Evolutionary conservation across 2,888 invertebrate species (phyloP), one percentile per base, ranked within the genome.

Genomic region (Ashinkailepas kermadecensis): DNA sequence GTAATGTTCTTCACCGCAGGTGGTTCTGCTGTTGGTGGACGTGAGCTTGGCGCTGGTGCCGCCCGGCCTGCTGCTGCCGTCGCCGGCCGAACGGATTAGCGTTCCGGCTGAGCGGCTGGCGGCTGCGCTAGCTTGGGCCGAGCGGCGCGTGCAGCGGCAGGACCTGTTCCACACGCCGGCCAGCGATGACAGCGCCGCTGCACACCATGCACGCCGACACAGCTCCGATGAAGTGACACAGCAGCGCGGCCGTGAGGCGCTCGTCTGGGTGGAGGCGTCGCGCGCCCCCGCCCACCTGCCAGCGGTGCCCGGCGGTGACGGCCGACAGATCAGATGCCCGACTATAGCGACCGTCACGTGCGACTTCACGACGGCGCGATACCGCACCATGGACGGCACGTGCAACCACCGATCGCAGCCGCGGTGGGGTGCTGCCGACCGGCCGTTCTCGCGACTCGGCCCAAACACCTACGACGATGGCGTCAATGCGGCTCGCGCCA

Each of bases 341-440:
- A 39, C 39, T 4, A 39, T 39, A 39, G 18, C 65, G 23, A 18
- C n/a, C 65, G 65, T 9, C 65, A 65, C 18, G 23, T 70, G 64
- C 39, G 81, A 84, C 70, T 83, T 84, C 70, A 90, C 91, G 8
- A 90, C 83, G 56, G 82, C 81, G 57, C 82, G 84, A 67, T 86
- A 85, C 83, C 84, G 85, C 12, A 83, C 85, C 0, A 83, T 84
- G 82, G 95, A 95, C 86, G 96, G 96, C 59, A 94, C 94, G 62
- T 96, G 96, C 88, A 96, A 96, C 88, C 96, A 96, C 88, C 88
- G 92, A 81, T 89, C 90, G 81, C 90, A 93, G 81, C 92, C 92
- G 0, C 91, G 93, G 87, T 93, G 93, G 92, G 96, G 96, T 0
- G 92, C 94, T 10, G 91, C 94, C 2, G 92, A 94, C 90, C 92